These are phyloP conservation scores for Nerophis lumbriciformis DNA, from an alignment of 2,113 vertebrate species.

Conservation along the genomic window DNA sequence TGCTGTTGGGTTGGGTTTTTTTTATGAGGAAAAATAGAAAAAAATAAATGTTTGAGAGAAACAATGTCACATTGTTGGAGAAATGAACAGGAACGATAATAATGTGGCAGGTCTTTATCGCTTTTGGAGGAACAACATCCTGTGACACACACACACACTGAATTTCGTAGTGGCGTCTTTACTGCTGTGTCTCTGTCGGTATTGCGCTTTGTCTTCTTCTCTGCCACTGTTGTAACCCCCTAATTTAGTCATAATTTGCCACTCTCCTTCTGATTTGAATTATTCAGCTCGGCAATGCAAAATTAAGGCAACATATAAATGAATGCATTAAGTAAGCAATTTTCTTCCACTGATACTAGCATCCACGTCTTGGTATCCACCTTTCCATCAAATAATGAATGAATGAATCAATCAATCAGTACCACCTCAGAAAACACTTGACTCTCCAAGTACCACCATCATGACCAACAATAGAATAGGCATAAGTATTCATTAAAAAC, in stretches of 20 bases:
- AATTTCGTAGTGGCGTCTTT: slow-evolving; percentile 33
- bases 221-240: slow-evolving; percentile 18
- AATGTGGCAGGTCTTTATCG: slow-evolving; percentile 61
- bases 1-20: slow-evolving; percentile 7
- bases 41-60: slow-evolving; percentile 18
- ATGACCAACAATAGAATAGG: too few relatives aligned
- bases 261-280: slow-evolving; percentile 16
- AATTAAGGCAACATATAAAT: slow-evolving; percentile 1
- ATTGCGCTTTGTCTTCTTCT: slow-evolving; percentile 16
- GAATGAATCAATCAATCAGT: too few relatives aligned
- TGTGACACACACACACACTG: slow-evolving; percentile 21
- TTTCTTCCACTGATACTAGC: slow-evolving; percentile 43
- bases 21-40: background rate
- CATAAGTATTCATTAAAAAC: too few relatives aligned
- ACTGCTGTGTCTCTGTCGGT: slow-evolving; percentile 19
- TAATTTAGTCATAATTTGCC: slow-evolving; percentile 7
- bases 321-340: background rate
- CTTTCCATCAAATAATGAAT: background rate
- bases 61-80: slow-evolving; percentile 23
- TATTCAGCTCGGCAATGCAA: slow-evolving; percentile 14
- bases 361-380: slow-evolving; percentile 27
- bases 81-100: slow-evolving; percentile 39
- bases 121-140: slow-evolving; percentile 46
- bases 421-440: too few relatives aligned
- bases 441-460: too few relatives aligned